Percentiles rank a stretch among this genome's conserved stretches.
Conservation (phyloP, 1,140 invertebrate genomes). For the Copidosoma floridanum region DNA sequence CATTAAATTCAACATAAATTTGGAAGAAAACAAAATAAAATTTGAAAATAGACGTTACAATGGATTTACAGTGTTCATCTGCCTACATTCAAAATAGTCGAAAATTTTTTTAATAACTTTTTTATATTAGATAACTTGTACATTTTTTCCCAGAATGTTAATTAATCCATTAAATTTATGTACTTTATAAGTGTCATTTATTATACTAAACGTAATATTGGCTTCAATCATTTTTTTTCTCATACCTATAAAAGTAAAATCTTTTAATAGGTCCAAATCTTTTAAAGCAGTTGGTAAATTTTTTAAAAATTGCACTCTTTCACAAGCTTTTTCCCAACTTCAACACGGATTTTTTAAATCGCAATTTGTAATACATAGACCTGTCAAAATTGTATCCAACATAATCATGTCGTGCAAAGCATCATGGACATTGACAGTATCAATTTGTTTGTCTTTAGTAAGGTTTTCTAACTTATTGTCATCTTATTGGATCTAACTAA, state of each 20-base stretch:
- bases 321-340: no score
- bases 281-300: no score
- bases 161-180: background rate
- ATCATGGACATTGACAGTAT: slow-evolving; percentile 13
- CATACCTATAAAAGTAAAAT: background rate
- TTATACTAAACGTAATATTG: background rate
- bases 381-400: slow-evolving; percentile 13
- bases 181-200: background rate
- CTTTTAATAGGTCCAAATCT: background rate
- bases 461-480: slow-evolving; percentile 20
- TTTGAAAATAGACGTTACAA: no score
- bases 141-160: background rate
- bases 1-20: no score
- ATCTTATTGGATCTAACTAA: no score
- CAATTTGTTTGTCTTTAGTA: background rate
- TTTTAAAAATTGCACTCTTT: no score
- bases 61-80: no score
- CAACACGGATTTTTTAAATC: no score
- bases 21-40: no score
- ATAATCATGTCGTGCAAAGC: slow-evolving; percentile 10
- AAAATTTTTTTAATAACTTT: background rate
- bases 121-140: slow-evolving; percentile 3
- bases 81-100: slow-evolving; percentile 13
- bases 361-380: background rate
- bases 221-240: slow-evolving; percentile 4